Base-by-base conservation (phyloP, 2,888 invertebrate genomes). In the Pyrocoelia pectoralis region DNA sequence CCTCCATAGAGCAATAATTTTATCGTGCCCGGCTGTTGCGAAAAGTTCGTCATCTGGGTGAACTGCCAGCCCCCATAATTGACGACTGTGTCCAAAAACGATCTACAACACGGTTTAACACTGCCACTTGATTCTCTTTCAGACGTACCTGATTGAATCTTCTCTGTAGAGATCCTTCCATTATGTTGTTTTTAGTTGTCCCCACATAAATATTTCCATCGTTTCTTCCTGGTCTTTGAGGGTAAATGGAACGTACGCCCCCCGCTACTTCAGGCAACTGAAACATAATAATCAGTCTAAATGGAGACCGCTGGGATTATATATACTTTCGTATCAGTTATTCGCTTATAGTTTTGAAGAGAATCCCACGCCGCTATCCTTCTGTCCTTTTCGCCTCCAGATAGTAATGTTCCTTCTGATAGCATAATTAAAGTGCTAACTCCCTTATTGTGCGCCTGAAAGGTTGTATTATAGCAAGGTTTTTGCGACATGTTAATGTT, bases 281-380 rank as follows among this genome's bases (percentile, higher is more conserved):
- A 59, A 81, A 79, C 13, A 17, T 38, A 28, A 24, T 8, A 40
- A 3, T 33, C 1, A 48, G 6, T 33, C 14, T 50, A 52, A 10
- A 33, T 33, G 8, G 24, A 24, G 8, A 24, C 24, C 8, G n/a
- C 10, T 33, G 6, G 3, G 9, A 12, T 74, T 72, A n/a, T n/a
- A n/a, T n/a, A n/a, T n/a, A 94, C 94, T 86, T 94, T 95, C 0
- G 93, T 92, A 75, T 94, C 94, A 0, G 94, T 93, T 71, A 95
- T 93, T 76, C 92, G 88, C 80, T 93, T 94, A 79, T 95, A 96
- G 77, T 94, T 94, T 77, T 94, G 94, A 65, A 93, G 81, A 0
- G 94, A 91, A 77, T 96, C 95, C 97, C 96, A 97, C 0, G 95
- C 95, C 0, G 93, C 93, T 69, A 97, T 92, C 82, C 93, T 92